Conservation (phyloP, 2,888 invertebrate species). For the Drosophila histrio region DNA sequence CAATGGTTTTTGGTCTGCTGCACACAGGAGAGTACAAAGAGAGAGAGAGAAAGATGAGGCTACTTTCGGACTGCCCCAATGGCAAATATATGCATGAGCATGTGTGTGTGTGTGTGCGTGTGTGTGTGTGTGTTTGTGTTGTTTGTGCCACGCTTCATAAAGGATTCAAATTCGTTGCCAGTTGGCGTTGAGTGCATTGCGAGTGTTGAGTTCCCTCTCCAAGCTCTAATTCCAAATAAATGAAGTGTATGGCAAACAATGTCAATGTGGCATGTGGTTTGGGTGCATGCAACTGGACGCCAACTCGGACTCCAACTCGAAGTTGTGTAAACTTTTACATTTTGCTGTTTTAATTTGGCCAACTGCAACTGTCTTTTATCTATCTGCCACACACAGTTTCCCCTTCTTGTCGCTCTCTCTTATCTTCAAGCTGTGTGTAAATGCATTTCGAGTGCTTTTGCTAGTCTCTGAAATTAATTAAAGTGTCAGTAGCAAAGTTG, state of each 20-base stretch:
- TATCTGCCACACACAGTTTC: not conserved
- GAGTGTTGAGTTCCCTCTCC: conserved; percentile 22
- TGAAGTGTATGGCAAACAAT: conserved; percentile 81
- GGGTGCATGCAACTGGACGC: conserved; percentile 14
- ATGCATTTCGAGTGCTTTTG: conserved; percentile 55
- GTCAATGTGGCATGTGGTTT: conserved; percentile 53
- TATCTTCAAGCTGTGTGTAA: conserved; percentile 18
- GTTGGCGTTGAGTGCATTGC: conserved; percentile 69
- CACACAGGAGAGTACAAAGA: conserved; percentile 46
- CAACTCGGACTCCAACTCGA: conserved; percentile 6
- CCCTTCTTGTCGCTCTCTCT: not conserved
- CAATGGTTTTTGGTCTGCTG: conserved; percentile 84
- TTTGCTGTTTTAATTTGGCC: conserved; percentile 61
- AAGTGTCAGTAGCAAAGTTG: conserved; percentile 64
- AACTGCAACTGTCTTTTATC: conserved; percentile 53
- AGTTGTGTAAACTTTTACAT: conserved; percentile 39
- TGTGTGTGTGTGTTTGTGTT: conserved; percentile 37
- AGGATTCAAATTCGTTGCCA: conserved; percentile 81
- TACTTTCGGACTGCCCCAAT: conserved; percentile 39
- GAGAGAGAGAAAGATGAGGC: conserved; percentile 16
- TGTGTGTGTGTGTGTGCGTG: conserved; percentile 41
- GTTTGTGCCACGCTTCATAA: conserved; percentile 80
- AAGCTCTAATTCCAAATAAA: conserved; percentile 80
- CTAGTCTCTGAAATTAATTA: conserved; percentile 55
- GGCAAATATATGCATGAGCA: conserved; percentile 68